phyloP scores from a whole-genome alignment of 2,113 vertebrate genomes.

The Anguilla japonica region DNA sequence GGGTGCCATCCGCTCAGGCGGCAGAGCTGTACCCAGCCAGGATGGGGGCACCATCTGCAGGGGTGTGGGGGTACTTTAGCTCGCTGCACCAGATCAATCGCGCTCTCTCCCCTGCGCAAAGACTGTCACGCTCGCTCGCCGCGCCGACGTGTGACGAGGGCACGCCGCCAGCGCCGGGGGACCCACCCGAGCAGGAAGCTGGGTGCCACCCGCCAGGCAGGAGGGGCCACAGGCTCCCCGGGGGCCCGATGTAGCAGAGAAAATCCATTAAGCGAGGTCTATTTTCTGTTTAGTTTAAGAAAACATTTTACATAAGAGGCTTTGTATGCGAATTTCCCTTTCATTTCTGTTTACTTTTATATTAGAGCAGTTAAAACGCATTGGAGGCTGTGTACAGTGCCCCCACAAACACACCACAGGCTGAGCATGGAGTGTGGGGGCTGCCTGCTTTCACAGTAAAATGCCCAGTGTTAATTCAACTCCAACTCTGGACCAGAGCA shows the following conservation, averaged over 20 bases:
- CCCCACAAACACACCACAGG: slow-evolving; percentile 38
- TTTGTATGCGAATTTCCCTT: not conserved
- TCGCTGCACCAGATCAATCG: slow-evolving; percentile 62
- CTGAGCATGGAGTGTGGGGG: slow-evolving; percentile 22
- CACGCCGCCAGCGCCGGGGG: slow-evolving; percentile 7
- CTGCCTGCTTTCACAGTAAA: not conserved
- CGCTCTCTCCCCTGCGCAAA: slow-evolving; percentile 27
- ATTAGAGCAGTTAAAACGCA: not conserved
- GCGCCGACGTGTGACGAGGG: slow-evolving; percentile 20
- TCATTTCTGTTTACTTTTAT: slow-evolving; percentile 33
- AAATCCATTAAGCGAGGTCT: not conserved
- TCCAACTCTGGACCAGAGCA: too few species aligned
- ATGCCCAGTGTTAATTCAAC: too few species aligned
- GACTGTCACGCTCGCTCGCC: slow-evolving; percentile 26
- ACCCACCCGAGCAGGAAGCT: not conserved
- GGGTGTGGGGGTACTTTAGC: slow-evolving; percentile 67
- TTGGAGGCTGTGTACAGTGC: not conserved
- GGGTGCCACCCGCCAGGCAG: slow-evolving; percentile 4
- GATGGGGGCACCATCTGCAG: slow-evolving; percentile 58
- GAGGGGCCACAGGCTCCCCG: not conserved
- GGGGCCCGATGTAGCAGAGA: not conserved
- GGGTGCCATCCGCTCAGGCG: not conserved
- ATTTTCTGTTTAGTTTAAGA: not conserved
- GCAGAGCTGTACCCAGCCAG: slow-evolving; percentile 34
- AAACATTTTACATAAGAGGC: slow-evolving; percentile 8